Conservation (phyloP, 1,140 invertebrate species). For the Physella acuta region DNA sequence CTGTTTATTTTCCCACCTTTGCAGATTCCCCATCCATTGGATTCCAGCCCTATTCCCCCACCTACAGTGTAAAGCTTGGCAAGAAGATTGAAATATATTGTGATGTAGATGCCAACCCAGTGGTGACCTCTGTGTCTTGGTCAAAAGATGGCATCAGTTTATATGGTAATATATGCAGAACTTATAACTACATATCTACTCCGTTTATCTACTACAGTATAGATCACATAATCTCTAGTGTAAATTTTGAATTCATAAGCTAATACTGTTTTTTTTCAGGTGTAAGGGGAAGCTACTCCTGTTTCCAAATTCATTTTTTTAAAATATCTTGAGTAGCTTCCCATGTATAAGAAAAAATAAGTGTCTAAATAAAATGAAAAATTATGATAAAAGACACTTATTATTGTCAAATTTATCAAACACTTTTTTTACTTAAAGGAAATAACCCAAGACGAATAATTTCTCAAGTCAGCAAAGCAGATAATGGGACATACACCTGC, state of each 20-base stretch:
- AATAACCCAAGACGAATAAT: constrained; percentile 13
- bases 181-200: not conserved
- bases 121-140: constrained; percentile 34
- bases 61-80: constrained; percentile 26
- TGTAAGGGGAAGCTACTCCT: no score
- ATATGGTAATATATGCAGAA: constrained; percentile 31
- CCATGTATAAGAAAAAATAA: no score
- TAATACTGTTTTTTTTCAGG: no score
- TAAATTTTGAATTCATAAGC: no score
- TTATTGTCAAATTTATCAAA: not conserved
- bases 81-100: constrained; percentile 29
- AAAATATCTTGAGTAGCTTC: no score
- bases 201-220: not conserved
- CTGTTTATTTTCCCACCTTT: no score
- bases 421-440: constrained; percentile 26
- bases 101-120: constrained; percentile 42
- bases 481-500: constrained; percentile 33
- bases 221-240: no score
- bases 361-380: no score
- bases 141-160: constrained; percentile 29
- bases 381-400: no score
- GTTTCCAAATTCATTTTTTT: no score
- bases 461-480: constrained; percentile 19
- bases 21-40: constrained; percentile 39
- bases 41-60: constrained; percentile 30